Conservation (phyloP, 2,888 invertebrate genomes). For the Drosophila kokeensis region DNA sequence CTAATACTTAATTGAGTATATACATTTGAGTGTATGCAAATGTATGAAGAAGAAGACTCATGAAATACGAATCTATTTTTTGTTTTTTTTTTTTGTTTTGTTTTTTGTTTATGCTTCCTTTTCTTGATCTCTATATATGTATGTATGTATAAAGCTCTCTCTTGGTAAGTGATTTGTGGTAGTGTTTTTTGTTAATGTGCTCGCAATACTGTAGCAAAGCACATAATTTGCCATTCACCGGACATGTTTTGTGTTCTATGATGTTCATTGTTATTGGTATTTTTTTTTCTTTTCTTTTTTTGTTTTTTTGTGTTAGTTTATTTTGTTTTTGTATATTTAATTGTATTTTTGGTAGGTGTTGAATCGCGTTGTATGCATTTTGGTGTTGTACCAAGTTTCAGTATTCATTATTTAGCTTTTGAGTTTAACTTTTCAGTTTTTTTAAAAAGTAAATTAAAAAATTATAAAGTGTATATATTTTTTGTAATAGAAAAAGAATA, state of each 20-base stretch:
- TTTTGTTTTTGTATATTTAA: slow-evolving; percentile 24
- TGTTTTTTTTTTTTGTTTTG: not conserved
- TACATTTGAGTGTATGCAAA: slow-evolving; percentile 20
- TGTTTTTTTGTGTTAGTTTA: slow-evolving; percentile 43
- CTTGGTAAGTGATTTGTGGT: slow-evolving; percentile 59
- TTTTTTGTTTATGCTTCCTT: not conserved
- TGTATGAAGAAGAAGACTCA: slow-evolving; percentile 20
- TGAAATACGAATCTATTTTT: slow-evolving; percentile 7
- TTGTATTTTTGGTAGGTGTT: slow-evolving; percentile 51
- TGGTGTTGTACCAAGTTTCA: slow-evolving; percentile 58
- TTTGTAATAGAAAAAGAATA: slow-evolving; percentile 45
- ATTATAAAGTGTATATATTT: slow-evolving; percentile 2
- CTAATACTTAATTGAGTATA: slow-evolving; percentile 45
- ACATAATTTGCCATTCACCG: slow-evolving; percentile 76
- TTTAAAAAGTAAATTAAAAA: slow-evolving; percentile 16
- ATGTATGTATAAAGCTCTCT: slow-evolving; percentile 70
- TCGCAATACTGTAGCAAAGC: slow-evolving; percentile 71
- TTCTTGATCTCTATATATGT: slow-evolving; percentile 39
- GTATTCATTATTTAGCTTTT: slow-evolving; percentile 58
- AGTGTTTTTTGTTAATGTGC: slow-evolving; percentile 40
- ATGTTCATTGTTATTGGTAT: slow-evolving; percentile 73
- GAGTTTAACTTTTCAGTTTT: slow-evolving; percentile 19
- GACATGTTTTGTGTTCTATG: slow-evolving; percentile 73
- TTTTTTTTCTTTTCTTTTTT: slow-evolving; percentile 15
- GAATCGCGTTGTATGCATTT: slow-evolving; percentile 60